Percentiles rank a stretch among this genome's conserved stretches.
These are phyloP conservation scores for Lanistes nyassanus DNA, from an alignment of 1,140 invertebrate genomes.

Conservation along the genomic window DNA sequence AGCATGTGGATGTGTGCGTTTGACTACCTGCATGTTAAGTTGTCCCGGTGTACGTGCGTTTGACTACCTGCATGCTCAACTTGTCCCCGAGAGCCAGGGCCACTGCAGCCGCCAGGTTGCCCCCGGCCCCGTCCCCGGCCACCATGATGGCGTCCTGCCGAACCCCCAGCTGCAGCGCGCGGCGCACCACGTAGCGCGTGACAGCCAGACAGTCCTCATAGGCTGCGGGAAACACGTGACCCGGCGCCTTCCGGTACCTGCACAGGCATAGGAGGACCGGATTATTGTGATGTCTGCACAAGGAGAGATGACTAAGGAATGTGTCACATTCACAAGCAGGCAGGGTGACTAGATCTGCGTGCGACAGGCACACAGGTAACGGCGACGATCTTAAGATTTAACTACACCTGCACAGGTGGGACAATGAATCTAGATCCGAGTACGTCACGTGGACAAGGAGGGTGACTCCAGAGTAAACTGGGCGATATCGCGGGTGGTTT, in stretches of 20 bases:
- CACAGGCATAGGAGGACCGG: slow-evolving; percentile 22
- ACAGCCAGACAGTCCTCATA: slow-evolving; percentile 56
- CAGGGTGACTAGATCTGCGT: too few species aligned
- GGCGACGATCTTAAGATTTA: too few species aligned
- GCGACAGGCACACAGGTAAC: too few species aligned
- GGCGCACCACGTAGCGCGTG: slow-evolving; percentile 45
- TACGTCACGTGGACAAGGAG: too few species aligned
- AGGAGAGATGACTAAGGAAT: background rate
- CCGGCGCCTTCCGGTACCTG: slow-evolving; percentile 60
- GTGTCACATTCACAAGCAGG: background rate
- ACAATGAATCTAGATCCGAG: too few species aligned
- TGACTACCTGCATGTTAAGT: too few species aligned
- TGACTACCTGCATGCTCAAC: slow-evolving; percentile 37
- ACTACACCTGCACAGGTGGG: too few species aligned
- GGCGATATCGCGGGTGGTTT: too few species aligned
- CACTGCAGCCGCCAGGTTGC: slow-evolving; percentile 58
- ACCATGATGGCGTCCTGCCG: slow-evolving; percentile 47
- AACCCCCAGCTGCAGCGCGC: slow-evolving; percentile 41
- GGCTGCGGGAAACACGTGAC: slow-evolving; percentile 54
- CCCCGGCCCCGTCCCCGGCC: slow-evolving; percentile 61
- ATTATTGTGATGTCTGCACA: background rate
- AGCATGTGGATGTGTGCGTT: too few species aligned
- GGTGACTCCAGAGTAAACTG: too few species aligned
- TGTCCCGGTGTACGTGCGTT: too few species aligned
- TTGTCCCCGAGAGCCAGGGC: slow-evolving; percentile 41